A percentile compares a stretch with the other conserved stretches of the same genome.
Evolutionary conservation across 2,888 invertebrate species (phyloP).

Genomic region (Patella depressa): DNA sequence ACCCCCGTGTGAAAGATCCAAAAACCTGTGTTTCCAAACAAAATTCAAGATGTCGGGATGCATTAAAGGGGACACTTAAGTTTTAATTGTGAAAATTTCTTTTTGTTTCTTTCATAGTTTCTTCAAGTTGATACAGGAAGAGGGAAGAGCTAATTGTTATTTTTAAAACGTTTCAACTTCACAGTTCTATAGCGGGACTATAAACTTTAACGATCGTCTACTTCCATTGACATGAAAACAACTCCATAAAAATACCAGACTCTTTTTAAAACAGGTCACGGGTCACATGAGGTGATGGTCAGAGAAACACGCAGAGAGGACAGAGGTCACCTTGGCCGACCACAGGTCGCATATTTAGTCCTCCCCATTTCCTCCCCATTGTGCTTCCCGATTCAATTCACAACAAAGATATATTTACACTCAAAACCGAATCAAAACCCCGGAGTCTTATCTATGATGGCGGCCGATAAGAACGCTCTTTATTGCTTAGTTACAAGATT

Average conservation of each 20-base stretch:
- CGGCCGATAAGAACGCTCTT: background rate
- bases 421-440: background rate
- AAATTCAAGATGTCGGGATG: too few species aligned
- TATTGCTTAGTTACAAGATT: background rate
- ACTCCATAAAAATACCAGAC: slow-evolving; percentile 7
- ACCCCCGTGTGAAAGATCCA: too few species aligned
- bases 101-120: too few species aligned
- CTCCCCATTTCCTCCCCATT: slow-evolving; percentile 5
- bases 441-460: background rate
- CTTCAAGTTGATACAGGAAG: too few species aligned
- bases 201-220: background rate
- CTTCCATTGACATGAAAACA: background rate
- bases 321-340: background rate
- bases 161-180: too few species aligned
- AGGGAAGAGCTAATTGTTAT: too few species aligned
- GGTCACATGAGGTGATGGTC: background rate
- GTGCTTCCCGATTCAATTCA: background rate
- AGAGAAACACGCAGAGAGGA: background rate
- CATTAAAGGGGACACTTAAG: too few species aligned
- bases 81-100: too few species aligned
- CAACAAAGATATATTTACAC: background rate
- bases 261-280: background rate
- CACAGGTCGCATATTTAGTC: background rate
- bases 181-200: too few species aligned
- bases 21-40: too few species aligned